Percentiles rank a stretch among this genome's conserved stretches.
phyloP scores from a whole-genome alignment of 2,888 invertebrate genomes.

The Scaptomyza reducta region DNA sequence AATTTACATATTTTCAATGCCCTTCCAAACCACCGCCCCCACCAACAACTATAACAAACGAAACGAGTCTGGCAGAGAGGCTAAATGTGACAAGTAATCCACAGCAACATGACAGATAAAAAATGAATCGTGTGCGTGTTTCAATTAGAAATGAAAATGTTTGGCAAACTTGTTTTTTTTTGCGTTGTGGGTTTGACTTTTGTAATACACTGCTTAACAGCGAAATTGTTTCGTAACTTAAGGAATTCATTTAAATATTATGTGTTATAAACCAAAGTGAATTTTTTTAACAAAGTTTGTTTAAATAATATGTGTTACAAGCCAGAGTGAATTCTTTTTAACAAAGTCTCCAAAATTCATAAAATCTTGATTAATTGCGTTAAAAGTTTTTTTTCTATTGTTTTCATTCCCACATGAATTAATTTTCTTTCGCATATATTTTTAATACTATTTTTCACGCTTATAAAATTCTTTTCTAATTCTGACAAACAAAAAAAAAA shows the following conservation, averaged over 20 bases:
- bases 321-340: too few relatives aligned
- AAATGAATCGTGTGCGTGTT: conserved; percentile 49
- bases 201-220: conserved; percentile 56
- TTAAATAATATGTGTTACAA: too few relatives aligned
- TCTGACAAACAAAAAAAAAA: not conserved
- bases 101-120: conserved; percentile 10
- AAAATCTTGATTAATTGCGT: conserved; percentile 5
- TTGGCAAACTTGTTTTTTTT: conserved; percentile 73
- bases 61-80: conserved; percentile 48
- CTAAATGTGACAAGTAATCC: conserved; percentile 61
- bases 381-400: conserved; percentile 9
- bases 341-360: too few relatives aligned
- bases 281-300: too few relatives aligned
- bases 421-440: not conserved
- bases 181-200: conserved; percentile 53
- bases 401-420: not conserved
- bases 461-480: not conserved
- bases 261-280: too few relatives aligned
- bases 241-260: too few relatives aligned
- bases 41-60: conserved; percentile 16
- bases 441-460: not conserved
- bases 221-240: conserved; percentile 49
- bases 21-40: conserved; percentile 20
- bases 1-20: conserved; percentile 72
- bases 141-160: conserved; percentile 73